These are phyloP conservation scores for Portevinia maculata DNA, from an alignment of 2,888 invertebrate genomes.

Conservation along the genomic window DNA sequence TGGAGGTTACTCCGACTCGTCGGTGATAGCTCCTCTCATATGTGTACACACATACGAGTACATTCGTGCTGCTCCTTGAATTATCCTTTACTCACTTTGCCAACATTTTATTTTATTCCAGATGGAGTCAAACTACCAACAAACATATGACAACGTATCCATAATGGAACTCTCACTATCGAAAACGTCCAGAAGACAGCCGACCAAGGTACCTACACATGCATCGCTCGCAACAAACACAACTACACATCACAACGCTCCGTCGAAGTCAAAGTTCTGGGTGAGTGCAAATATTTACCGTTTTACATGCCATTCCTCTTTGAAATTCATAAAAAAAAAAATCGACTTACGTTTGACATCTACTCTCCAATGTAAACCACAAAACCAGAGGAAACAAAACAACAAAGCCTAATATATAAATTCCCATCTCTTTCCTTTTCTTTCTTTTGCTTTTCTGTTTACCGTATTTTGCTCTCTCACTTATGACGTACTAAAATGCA, in stretches of 20 bases:
- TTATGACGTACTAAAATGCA: slow-evolving; percentile 49
- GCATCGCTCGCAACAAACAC: slow-evolving; percentile 92
- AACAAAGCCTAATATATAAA: slow-evolving; percentile 16
- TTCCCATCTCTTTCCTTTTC: slow-evolving; percentile 16
- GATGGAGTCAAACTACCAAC: slow-evolving; percentile 92
- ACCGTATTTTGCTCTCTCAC: slow-evolving; percentile 23
- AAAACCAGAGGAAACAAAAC: slow-evolving; percentile 3
- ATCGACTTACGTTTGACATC: slow-evolving; percentile 17
- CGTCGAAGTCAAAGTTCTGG: slow-evolving; percentile 88
- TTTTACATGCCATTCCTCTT: neutral
- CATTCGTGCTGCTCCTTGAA: neutral
- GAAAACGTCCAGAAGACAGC: slow-evolving; percentile 92
- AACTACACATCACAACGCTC: slow-evolving; percentile 90
- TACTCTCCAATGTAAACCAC: neutral
- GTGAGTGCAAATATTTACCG: slow-evolving; percentile 82
- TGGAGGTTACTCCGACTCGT: too few species aligned
- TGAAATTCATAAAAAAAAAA: neutral
- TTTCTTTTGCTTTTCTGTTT: slow-evolving; percentile 22
- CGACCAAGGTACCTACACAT: slow-evolving; percentile 95
- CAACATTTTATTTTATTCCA: slow-evolving; percentile 78
- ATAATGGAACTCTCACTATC: slow-evolving; percentile 92
- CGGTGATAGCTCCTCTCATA: too few species aligned
- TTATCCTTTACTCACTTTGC: neutral
- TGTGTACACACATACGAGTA: too few species aligned
- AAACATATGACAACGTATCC: slow-evolving; percentile 92